Evolutionary conservation across 1,140 invertebrate genomes (phyloP).

Genomic region (Ceratina australensis): DNA sequence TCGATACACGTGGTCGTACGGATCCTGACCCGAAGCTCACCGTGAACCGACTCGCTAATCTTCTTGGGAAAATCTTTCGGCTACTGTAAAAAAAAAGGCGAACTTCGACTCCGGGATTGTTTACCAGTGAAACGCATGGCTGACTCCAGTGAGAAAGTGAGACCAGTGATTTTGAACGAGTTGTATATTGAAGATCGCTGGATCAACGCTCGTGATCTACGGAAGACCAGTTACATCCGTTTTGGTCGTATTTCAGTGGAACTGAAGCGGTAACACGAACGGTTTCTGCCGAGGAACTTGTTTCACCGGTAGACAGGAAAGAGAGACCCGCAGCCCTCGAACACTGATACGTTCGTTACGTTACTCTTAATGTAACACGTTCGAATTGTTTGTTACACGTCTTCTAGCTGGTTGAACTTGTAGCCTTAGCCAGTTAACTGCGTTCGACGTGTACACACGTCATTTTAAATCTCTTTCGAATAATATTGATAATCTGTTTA

Average conservation of each 20-base stretch:
- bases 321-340: not conserved
- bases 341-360: no score
- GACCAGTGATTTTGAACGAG: not conserved
- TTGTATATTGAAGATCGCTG: not conserved
- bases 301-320: constrained; percentile 10
- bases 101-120: not conserved
- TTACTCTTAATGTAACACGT: no score
- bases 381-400: no score
- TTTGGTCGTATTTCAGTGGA: not conserved
- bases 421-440: no score
- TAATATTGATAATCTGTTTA: no score
- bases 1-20: constrained; percentile 51
- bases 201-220: not conserved
- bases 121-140: not conserved
- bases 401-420: no score
- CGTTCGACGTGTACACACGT: no score
- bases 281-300: constrained; percentile 6
- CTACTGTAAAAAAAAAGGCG: no score
- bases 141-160: not conserved
- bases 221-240: not conserved
- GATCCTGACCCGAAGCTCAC: not conserved
- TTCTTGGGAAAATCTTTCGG: no score
- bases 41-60: not conserved
- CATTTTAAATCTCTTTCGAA: no score
- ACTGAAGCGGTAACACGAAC: not conserved